Evolutionary conservation across 2,113 vertebrate species (phyloP).

Genomic region (Mus pahari): DNA sequence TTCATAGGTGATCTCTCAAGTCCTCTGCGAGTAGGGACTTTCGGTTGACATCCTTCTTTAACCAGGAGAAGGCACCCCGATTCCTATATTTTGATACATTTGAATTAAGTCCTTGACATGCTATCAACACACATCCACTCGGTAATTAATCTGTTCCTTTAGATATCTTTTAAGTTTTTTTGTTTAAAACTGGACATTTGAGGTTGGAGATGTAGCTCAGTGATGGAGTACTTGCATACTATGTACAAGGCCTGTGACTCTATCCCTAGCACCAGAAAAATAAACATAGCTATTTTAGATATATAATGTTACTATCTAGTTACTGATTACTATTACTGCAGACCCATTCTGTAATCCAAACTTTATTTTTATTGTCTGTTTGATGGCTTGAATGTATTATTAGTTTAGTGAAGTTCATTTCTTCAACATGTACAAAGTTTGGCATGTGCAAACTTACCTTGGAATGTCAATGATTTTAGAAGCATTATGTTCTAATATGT

Average conservation of each 20-base stretch:
- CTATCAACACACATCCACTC: not conserved
- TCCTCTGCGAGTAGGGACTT: not conserved
- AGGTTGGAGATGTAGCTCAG: not conserved
- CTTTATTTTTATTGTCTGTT: constrained; percentile 16
- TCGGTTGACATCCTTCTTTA: not conserved
- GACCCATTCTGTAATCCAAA: not conserved
- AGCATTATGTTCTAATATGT: not conserved
- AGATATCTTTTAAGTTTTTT: constrained; percentile 14
- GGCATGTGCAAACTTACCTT: not conserved
- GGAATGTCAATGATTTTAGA: not conserved
- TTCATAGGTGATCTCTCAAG: not conserved
- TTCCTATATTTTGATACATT: not conserved
- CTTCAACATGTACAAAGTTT: not conserved
- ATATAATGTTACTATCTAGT: not conserved
- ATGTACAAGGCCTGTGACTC: not conserved
- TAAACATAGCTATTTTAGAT: not conserved
- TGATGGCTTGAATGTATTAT: constrained; percentile 6
- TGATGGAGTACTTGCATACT: not conserved
- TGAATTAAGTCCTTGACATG: not conserved
- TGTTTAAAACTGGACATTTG: not conserved
- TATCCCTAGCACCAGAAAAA: not conserved
- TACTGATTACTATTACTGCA: not conserved
- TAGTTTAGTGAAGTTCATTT: not conserved
- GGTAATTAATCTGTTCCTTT: not conserved
- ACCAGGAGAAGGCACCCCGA: not conserved